phyloP scores from a whole-genome alignment of 2,113 vertebrate species.

The Crotalus horridus region DNA sequence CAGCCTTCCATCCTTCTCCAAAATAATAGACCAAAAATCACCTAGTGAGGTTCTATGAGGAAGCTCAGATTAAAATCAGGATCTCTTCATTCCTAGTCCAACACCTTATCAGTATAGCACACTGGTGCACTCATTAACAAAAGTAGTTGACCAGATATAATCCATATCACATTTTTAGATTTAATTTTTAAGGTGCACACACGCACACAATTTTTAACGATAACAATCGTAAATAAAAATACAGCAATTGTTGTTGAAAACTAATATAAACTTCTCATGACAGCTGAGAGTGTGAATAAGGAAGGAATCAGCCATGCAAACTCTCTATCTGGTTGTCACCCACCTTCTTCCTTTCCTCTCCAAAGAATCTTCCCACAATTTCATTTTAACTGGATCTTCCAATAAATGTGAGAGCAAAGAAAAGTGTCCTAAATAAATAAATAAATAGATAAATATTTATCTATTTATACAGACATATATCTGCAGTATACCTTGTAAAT shows the following conservation, averaged over 20 bases:
- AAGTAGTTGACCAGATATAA: neutral
- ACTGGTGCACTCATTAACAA: neutral
- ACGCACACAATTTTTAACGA: neutral
- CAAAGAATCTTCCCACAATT: neutral
- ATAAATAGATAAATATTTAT: neutral
- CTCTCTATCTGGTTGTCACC: neutral
- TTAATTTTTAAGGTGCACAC: neutral
- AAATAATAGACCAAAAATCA: neutral
- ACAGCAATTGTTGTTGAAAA: neutral
- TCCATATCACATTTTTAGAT: neutral
- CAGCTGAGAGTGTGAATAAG: neutral
- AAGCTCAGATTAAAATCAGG: neutral
- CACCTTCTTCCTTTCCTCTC: neutral
- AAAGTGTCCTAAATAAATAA: neutral
- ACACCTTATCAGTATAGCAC: neutral
- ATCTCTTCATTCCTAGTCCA: neutral
- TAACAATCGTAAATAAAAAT: neutral
- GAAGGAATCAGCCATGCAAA: neutral
- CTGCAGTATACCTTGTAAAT: neutral
- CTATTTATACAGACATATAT: neutral
- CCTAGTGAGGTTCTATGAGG: neutral
- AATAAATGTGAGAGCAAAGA: neutral
- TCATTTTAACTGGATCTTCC: neutral
- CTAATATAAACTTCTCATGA: neutral
- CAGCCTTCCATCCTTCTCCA: neutral